Evolutionary conservation across 2,888 invertebrate genomes (phyloP).

Genomic region (Catocala nupta): DNA sequence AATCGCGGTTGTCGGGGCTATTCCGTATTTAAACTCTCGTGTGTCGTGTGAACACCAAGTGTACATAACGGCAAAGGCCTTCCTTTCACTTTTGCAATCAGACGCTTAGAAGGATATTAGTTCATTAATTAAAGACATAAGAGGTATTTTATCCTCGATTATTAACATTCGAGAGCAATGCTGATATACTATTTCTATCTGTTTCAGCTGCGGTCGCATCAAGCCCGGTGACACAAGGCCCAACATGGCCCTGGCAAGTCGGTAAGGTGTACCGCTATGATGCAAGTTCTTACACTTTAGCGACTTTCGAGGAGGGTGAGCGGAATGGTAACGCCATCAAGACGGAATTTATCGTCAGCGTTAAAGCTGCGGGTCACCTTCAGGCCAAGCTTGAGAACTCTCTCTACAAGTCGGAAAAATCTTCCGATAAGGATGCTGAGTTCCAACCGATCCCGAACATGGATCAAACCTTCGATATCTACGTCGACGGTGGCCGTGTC

Average conservation of each 20-base stretch:
- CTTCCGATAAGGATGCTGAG: conserved; percentile 71
- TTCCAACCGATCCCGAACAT: conserved; percentile 85
- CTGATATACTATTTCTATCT: neutral
- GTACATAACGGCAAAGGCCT: no score
- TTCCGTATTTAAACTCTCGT: no score
- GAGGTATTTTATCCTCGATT: no score
- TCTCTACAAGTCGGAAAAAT: conserved; percentile 84
- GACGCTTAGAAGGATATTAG: no score
- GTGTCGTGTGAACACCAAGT: no score
- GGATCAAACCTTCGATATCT: conserved; percentile 88
- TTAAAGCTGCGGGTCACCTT: conserved; percentile 78
- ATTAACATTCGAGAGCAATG: no score
- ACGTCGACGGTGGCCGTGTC: conserved; percentile 88
- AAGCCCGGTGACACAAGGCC: conserved; percentile 46
- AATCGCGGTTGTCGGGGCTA: no score
- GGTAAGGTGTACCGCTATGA: conserved; percentile 88
- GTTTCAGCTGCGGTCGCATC: conserved; percentile 72
- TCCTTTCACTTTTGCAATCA: no score
- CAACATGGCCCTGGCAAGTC: conserved; percentile 84
- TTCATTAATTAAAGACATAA: no score
- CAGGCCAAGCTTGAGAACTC: conserved; percentile 80
- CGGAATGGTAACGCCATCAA: conserved; percentile 79
- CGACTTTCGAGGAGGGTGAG: conserved; percentile 85
- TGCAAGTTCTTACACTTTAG: conserved; percentile 86
- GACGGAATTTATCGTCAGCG: conserved; percentile 85